These are phyloP conservation scores for Drosophila orena DNA, from an alignment of 1,140 invertebrate species.

Conservation along the genomic window DNA sequence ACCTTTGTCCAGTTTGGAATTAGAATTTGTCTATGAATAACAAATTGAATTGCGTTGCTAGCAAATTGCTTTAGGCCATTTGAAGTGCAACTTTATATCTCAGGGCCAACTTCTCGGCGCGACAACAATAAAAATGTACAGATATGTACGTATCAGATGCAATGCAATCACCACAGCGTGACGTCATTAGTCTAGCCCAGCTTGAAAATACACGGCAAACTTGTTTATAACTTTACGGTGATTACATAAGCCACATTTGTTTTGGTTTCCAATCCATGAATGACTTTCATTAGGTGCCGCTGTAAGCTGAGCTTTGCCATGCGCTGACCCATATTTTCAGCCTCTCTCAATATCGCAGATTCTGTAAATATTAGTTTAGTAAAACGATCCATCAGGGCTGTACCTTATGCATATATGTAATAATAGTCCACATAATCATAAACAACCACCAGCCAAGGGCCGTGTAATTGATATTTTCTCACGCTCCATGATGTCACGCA, in stretches of 20 bases:
- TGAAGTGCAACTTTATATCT: constrained; percentile 52
- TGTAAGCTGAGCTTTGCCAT: constrained; percentile 62
- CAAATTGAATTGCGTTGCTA: constrained; percentile 42
- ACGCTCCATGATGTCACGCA: constrained; percentile 72
- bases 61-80: constrained; percentile 32
- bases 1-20: constrained; percentile 21
- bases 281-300: constrained; percentile 68
- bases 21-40: constrained; percentile 46
- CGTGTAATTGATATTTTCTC: constrained; percentile 65
- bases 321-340: constrained; percentile 64
- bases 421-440: constrained; percentile 10
- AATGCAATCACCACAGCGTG: constrained; percentile 67
- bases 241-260: constrained; percentile 73
- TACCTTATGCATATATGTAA: constrained; percentile 2
- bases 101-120: constrained; percentile 65
- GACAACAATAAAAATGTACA: constrained; percentile 21
- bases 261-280: constrained; percentile 71
- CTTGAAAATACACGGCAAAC: constrained; percentile 54
- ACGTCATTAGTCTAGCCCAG: constrained; percentile 58
- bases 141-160: constrained; percentile 28
- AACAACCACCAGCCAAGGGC: constrained; percentile 48
- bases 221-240: constrained; percentile 27
- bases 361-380: constrained; percentile 26
- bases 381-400: constrained; percentile 42
- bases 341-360: constrained; percentile 20